These are phyloP conservation scores for Amblyraja radiata DNA, from an alignment of 2,797 vertebrate genomes.

Conservation along the genomic window DNA sequence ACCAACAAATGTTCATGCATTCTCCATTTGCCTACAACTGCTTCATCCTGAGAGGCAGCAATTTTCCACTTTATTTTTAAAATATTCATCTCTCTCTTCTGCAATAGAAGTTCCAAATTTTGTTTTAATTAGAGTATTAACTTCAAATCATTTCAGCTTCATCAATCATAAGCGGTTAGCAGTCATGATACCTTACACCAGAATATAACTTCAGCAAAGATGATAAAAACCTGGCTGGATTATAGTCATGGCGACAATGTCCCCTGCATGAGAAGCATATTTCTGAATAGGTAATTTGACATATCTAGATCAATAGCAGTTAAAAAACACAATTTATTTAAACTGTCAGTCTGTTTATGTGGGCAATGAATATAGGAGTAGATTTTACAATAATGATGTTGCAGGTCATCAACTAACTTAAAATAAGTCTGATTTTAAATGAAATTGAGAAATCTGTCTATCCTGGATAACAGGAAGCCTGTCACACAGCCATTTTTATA, in stretches of 20 bases:
- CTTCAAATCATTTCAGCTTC: background rate
- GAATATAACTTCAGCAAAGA: background rate
- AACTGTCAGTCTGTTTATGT: background rate
- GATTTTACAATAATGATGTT: background rate
- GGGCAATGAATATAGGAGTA: background rate
- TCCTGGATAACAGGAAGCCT: background rate
- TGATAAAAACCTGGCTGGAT: background rate
- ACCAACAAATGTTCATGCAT: background rate
- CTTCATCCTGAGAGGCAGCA: background rate
- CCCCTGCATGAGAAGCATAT: background rate
- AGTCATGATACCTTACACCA: background rate
- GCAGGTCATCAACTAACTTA: background rate
- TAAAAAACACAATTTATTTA: background rate
- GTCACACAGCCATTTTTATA: background rate
- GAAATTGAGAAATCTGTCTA: background rate
- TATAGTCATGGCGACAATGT: background rate
- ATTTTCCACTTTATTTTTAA: background rate
- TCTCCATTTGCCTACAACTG: background rate
- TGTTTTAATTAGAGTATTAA: background rate
- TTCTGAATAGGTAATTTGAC: background rate
- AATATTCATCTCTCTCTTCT: background rate
- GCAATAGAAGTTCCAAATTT: background rate
- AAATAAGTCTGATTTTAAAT: background rate
- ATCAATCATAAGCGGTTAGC: background rate
- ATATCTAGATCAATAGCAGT: background rate